These are phyloP conservation scores for Calephelis perditalis DNA, from an alignment of 2,888 invertebrate species.

Conservation along the genomic window DNA sequence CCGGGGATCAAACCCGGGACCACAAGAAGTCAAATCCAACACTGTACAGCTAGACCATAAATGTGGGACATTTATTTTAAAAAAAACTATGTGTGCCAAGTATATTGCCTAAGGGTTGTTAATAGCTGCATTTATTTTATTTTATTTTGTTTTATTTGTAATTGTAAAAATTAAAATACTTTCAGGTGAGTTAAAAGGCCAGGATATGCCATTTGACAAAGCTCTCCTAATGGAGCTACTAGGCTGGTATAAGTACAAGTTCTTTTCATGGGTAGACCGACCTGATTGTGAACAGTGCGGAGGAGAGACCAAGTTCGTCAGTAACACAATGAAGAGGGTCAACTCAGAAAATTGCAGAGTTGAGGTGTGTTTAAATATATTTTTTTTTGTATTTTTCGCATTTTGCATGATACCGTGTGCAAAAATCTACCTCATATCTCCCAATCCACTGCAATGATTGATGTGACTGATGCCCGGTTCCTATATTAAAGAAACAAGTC, in stretches of 20 bases:
- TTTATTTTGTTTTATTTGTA: too few species aligned
- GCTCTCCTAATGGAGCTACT: constrained; percentile 87
- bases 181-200: constrained; percentile 44
- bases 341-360: constrained; percentile 77
- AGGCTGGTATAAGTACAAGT: constrained; percentile 94
- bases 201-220: constrained; percentile 81
- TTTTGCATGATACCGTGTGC: not conserved
- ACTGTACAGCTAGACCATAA: too few species aligned
- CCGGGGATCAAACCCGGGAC: too few species aligned
- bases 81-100: too few species aligned
- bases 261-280: constrained; percentile 94
- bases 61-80: too few species aligned
- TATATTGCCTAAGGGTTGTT: too few species aligned
- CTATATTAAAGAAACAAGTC: too few species aligned
- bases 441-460: too few species aligned
- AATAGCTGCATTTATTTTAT: too few species aligned
- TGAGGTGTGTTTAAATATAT: constrained; percentile 70
- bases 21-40: too few species aligned
- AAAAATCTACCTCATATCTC: not conserved
- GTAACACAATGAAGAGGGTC: constrained; percentile 50
- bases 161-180: not conserved
- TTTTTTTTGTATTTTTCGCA: too few species aligned
- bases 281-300: constrained; percentile 85
- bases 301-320: constrained; percentile 61
- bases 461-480: too few species aligned